phyloP scores from a whole-genome alignment of 2,113 vertebrate genomes.

The Puma concolor region DNA sequence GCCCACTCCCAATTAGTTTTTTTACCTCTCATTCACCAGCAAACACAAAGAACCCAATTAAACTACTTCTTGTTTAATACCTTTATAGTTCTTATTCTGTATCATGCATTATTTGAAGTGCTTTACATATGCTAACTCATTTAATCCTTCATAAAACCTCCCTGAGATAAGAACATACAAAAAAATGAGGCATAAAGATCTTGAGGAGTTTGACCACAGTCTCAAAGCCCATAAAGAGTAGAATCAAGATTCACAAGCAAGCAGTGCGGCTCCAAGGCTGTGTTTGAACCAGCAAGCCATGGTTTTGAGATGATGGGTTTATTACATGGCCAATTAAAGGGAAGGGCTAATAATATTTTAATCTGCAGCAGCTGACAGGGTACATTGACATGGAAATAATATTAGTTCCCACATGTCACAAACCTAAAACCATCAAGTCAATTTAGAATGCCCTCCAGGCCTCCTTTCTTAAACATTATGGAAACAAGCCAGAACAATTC shows the following conservation, averaged over 20 bases:
- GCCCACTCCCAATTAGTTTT: neutral
- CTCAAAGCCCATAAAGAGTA: neutral
- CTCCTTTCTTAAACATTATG: conserved; percentile 56
- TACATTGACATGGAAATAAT: conserved; percentile 62
- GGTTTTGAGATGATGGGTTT: conserved; percentile 50
- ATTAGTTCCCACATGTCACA: conserved; percentile 68
- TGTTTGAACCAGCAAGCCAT: neutral
- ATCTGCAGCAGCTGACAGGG: conserved; percentile 64
- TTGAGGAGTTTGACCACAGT: neutral
- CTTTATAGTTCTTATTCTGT: neutral
- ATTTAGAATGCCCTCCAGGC: conserved; percentile 47
- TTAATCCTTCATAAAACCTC: conserved; percentile 26
- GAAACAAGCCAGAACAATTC: conserved; percentile 63
- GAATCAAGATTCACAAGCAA: neutral
- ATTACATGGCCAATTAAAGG: conserved; percentile 61
- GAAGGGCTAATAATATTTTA: conserved; percentile 71
- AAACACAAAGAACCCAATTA: neutral
- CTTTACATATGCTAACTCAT: neutral
- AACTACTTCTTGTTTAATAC: conserved; percentile 21
- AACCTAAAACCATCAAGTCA: conserved; percentile 63
- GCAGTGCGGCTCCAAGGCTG: neutral
- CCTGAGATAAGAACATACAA: neutral
- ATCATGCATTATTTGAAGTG: neutral
- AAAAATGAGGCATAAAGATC: neutral
- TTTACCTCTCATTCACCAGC: conserved; percentile 2